Conservation (phyloP, 2,113 vertebrate genomes). For the Peromyscus polionotus region DNA sequence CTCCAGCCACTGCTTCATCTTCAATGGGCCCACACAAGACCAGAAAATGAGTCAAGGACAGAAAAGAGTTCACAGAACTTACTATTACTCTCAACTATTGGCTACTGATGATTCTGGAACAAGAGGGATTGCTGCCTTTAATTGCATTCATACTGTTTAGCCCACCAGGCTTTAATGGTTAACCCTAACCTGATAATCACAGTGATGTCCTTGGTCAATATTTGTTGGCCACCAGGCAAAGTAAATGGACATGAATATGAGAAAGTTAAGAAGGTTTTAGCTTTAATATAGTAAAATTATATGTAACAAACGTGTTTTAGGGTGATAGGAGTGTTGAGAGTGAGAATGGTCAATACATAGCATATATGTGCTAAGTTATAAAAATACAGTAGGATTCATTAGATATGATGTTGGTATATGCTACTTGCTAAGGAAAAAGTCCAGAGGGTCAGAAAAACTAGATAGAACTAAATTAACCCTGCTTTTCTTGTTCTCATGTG, state of each 20-base stretch:
- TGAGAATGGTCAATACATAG: not conserved
- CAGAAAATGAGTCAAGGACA: not conserved
- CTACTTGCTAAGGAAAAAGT: not conserved
- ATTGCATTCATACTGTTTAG: not conserved
- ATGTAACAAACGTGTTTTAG: no score
- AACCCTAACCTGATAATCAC: not conserved
- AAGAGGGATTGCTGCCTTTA: not conserved
- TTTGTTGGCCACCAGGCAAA: not conserved
- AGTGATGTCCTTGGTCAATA: not conserved
- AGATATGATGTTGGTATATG: not conserved
- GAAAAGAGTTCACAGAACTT: fast-evolving
- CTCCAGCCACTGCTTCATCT: not conserved
- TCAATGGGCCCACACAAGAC: not conserved
- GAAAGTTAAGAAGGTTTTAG: not conserved
- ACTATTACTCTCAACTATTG: not conserved
- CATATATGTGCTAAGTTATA: not conserved
- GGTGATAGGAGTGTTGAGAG: not conserved
- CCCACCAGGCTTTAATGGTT: not conserved
- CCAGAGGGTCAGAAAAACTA: not conserved
- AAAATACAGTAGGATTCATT: not conserved
- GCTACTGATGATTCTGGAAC: not conserved
- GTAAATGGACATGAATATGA: no score
- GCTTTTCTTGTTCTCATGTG: not conserved
- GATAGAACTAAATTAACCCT: not conserved
- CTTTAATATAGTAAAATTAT: no score